Base-by-base conservation (phyloP, 2,113 vertebrate species). In the Suncus etruscus region DNA sequence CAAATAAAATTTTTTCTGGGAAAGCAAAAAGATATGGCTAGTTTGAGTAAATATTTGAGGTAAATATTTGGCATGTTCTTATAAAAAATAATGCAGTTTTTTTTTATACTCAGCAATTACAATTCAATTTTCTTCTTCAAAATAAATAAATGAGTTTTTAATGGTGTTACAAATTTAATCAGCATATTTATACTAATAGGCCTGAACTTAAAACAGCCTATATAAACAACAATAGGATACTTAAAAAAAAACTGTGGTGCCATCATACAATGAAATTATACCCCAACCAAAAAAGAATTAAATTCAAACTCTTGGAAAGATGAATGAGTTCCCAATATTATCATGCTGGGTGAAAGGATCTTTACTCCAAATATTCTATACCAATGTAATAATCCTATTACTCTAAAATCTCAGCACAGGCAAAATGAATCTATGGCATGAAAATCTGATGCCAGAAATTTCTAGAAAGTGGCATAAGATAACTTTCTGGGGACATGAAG, bases 381-480 rank as follows among this genome's bases (percentile, higher is more conserved):
- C 11, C 14, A 12, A 11, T 2, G 24, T 61, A 29, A 29, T 70
- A 6, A 8, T 31, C 61, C 48, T n/a, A 83, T 50, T 69, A 82
- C 69, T 69, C 50, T 18, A 3, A 61, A 70, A 9, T 20, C 39
- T n/a, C 27, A 70, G 32, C 83, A 87, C 1, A n/a, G 51, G 39
- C 16, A 54, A 81, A 63, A 32, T 27, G 65, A 39, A n/a, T 69
- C 63, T 83, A 18, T 16, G 6, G 12, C 39, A 47, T 70, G 86
- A 88, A 78, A 80, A 63, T 83, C n/a, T 50, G n/a, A 27, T 22
- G 3, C 24, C 61, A 69, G 70, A 47, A 77, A n/a, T 83, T 83
- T 58, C 69, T 70, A 39, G n/a, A 15, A 61, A 83, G 9, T 63
- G 39, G 12, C 0, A 48, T 69, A 20, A 61, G 39, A 70, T 50